A percentile compares a stretch with the other conserved stretches of the same genome.
phyloP scores from a whole-genome alignment of 2,113 vertebrate species.

The Amphilophus citrinellus region DNA sequence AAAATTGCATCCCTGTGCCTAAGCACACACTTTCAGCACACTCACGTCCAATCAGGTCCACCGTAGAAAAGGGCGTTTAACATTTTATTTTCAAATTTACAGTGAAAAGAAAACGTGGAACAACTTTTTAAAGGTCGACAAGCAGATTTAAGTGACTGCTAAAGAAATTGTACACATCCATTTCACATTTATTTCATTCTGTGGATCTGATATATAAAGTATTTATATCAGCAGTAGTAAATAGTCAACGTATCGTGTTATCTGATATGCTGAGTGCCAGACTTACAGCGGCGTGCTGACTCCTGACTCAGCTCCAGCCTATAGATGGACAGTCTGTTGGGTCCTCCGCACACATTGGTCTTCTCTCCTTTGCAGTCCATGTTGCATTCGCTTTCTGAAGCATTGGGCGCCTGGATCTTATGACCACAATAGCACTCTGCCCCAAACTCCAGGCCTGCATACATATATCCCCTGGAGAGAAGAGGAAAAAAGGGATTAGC shows the following conservation, averaged over 20 bases:
- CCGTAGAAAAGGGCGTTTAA: neutral
- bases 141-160: neutral
- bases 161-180: neutral
- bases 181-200: neutral
- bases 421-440: slow-evolving; percentile 98
- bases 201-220: neutral
- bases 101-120: neutral
- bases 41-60: neutral
- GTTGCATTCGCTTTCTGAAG: slow-evolving; percentile 89
- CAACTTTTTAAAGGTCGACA: neutral
- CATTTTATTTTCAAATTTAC: neutral
- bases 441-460: slow-evolving; percentile 94
- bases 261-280: slow-evolving; percentile 10
- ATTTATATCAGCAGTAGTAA: neutral
- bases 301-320: slow-evolving; percentile 96
- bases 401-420: slow-evolving; percentile 90
- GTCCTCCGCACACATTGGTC: slow-evolving; percentile 89
- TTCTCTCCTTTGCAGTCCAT: slow-evolving; percentile 96
- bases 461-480: slow-evolving; percentile 91
- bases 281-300: slow-evolving; percentile 92
- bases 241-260: neutral
- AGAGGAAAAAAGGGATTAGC: neutral
- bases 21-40: neutral
- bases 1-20: slow-evolving; percentile 13
- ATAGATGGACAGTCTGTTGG: slow-evolving; percentile 94